Percentiles rank a stretch among this genome's conserved stretches.
phyloP scores from a whole-genome alignment of 2,113 vertebrate species.

The Typhlomys cinereus region DNA sequence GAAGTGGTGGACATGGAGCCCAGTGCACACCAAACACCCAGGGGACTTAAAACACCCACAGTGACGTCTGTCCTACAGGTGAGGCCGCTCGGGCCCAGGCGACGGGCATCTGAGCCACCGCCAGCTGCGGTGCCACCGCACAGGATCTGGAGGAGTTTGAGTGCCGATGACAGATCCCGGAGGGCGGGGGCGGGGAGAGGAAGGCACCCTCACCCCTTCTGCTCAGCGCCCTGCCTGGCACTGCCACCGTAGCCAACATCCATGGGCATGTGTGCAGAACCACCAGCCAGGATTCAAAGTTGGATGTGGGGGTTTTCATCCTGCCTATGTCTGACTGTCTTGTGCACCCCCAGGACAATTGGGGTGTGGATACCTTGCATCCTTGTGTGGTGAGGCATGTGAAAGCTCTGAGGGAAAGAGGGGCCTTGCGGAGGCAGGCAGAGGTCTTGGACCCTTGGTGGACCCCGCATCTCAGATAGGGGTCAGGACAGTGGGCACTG shows the following conservation, averaged over 20 bases:
- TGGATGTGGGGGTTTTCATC: not conserved
- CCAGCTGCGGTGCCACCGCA: not conserved
- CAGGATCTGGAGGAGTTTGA: accelerated
- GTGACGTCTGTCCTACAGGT: not conserved
- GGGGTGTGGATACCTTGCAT: not conserved
- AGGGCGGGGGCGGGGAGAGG: not conserved
- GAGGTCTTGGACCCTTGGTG: too few species aligned
- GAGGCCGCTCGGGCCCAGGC: too few species aligned
- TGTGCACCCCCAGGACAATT: not conserved
- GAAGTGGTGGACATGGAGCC: accelerated
- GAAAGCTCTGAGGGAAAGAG: not conserved
- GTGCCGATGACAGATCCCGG: accelerated
- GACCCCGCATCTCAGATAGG: not conserved
- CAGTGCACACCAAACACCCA: not conserved
- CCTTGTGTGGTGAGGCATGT: not conserved
- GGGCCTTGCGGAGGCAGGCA: accelerated
- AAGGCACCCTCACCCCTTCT: not conserved
- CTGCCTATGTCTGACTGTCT: accelerated
- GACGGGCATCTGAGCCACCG: not conserved
- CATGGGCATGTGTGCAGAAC: not conserved
- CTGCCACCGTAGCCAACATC: accelerated
- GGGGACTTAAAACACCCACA: accelerated
- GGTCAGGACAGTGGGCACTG: not conserved
- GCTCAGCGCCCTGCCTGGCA: not conserved
- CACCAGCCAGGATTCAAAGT: not conserved